Conservation (phyloP, 2,888 invertebrate genomes). For the Diplazon laetatorius region DNA sequence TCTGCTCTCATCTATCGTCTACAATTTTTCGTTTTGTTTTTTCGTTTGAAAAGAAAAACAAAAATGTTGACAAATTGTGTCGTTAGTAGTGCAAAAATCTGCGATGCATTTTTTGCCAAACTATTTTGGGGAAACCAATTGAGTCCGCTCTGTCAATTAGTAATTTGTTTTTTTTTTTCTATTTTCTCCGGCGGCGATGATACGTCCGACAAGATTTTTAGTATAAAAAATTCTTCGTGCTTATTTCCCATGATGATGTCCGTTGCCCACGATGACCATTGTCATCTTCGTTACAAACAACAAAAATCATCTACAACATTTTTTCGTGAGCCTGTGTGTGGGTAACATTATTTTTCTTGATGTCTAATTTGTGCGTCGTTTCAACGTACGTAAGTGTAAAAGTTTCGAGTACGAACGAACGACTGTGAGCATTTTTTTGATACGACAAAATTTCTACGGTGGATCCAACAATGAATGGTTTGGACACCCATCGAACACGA, state of each 20-base stretch:
- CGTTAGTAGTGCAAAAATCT: conserved; percentile 40
- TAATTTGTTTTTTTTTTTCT: conserved; percentile 38
- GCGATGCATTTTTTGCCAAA: conserved; percentile 39
- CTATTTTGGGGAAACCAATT: neutral
- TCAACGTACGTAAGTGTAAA: conserved; percentile 40
- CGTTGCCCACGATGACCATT: conserved; percentile 25
- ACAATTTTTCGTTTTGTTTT: conserved; percentile 35
- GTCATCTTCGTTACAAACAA: neutral
- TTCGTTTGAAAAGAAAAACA: conserved; percentile 47
- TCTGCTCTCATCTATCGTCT: conserved; percentile 28
- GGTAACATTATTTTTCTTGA: conserved; percentile 9
- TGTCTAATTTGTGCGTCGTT: conserved; percentile 57
- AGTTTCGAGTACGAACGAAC: conserved; percentile 49
- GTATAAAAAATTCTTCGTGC: conserved; percentile 37
- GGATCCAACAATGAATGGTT: no score
- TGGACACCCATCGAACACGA: conserved; percentile 32
- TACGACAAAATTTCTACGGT: conserved; percentile 43
- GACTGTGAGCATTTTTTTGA: conserved; percentile 61
- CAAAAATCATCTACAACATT: neutral
- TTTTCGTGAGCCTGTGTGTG: conserved; percentile 22
- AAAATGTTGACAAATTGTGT: conserved; percentile 27
- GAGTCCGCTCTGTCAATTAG: no score
- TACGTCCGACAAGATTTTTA: neutral
- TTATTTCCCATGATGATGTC: neutral
- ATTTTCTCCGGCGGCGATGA: conserved; percentile 20